Evolutionary conservation across 2,888 invertebrate species (phyloP).

Genomic region (Callosobruchus maculatus): DNA sequence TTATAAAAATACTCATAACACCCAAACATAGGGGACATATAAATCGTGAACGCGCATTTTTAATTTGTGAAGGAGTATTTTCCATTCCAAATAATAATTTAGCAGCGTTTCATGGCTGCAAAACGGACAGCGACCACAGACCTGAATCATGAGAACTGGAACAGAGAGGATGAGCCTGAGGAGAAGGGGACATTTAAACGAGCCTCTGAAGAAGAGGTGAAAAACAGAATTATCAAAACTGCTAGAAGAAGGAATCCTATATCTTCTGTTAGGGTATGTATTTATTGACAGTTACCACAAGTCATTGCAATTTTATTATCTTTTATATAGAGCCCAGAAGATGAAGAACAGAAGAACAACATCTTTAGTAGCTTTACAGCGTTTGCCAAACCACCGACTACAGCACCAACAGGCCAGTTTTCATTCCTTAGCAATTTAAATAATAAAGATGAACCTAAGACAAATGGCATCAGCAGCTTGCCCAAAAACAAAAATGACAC

Average conservation of each 20-base stretch:
- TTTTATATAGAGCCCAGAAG: neutral
- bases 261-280: conserved; percentile 28
- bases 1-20: neutral
- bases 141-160: conserved; percentile 83
- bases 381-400: conserved; percentile 53
- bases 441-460: conserved; percentile 46
- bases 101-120: conserved; percentile 55
- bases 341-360: conserved; percentile 50
- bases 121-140: conserved; percentile 74
- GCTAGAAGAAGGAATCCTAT: conserved; percentile 64
- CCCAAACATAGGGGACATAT: neutral
- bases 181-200: conserved; percentile 69
- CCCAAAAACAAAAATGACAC: neutral
- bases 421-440: conserved; percentile 59
- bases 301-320: conserved; percentile 11
- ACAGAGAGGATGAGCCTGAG: conserved; percentile 71
- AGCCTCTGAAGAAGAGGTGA: conserved; percentile 67
- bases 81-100: neutral
- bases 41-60: neutral
- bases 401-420: conserved; percentile 47
- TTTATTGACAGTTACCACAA: conserved; percentile 6
- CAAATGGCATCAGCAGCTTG: conserved; percentile 36
- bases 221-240: conserved; percentile 72
- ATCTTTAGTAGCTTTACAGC: conserved; percentile 70
- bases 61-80: neutral